Base-by-base conservation (phyloP, 1,140 invertebrate species). In the Drosophila albomicans region DNA sequence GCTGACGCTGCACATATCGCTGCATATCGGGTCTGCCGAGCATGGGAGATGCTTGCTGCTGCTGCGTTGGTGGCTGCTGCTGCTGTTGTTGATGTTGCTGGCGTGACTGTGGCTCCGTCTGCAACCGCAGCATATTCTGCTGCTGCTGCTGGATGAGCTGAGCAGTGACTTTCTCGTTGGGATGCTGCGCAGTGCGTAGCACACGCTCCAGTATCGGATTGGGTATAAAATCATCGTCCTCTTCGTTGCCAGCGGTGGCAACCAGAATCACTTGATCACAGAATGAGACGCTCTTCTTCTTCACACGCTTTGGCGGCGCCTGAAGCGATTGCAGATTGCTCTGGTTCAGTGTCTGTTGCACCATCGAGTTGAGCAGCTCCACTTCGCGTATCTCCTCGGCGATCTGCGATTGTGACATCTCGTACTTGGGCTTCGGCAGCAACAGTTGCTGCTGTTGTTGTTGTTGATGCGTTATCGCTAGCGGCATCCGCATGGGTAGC, bases 241-340 rank as follows among this genome's bases (percentile, higher is more conserved):
- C 97, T 78, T 97, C 96, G 79, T 98, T 97, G 84, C 98, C 97
- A 0, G 97, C 97, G 13, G 97, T 98, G 3, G 97, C 97, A 11
- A 98, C 97, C 32, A 98, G 93, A 65, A 97, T 97, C 0, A 98
- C 97, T 93, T 98, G 97, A 91, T 98, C 97, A 82, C 97, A 98
- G 92, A 98, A 98, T 0, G 97, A 98, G 1, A 98, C 98, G 79
- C 96, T 97, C 92, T 98, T 98, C 94, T 98, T 98, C 89, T 97
- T 97, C 5, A 95, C 94, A 62, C 95, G 94, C 75, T 94, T 94
- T 5, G 75, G 76, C 8, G 68, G 56, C 20, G 59, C 32, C 52
- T 78, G 11, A 16, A 38, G 38, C 13, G 5, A 20, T 66, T 45
- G 32, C 13, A 11, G 45, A 45, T 45, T 32, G 32, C 32, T 86